Conservation (phyloP, 2,113 vertebrate species). For the Dolichallabes microphthalmus region DNA sequence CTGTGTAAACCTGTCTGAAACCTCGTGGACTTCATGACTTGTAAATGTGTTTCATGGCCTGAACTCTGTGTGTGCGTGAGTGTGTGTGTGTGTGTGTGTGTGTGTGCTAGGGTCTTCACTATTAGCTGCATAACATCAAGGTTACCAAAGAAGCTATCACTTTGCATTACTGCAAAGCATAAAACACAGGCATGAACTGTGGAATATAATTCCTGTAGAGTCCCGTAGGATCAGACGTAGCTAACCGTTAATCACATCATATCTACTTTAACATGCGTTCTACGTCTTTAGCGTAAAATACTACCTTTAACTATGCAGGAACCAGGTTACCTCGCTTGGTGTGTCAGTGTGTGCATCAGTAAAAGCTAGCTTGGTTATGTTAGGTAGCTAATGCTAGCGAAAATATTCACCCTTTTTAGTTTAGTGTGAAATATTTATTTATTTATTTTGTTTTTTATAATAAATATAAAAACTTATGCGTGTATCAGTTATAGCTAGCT, state of each 20-base stretch:
- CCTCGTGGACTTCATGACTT: neutral
- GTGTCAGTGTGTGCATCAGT: too few relatives aligned
- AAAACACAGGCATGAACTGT: neutral
- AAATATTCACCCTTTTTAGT: neutral
- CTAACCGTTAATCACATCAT: too few relatives aligned
- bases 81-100: neutral
- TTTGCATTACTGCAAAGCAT: neutral
- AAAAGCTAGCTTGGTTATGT: neutral
- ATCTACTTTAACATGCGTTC: too few relatives aligned
- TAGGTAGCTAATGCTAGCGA: neutral
- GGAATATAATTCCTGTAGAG: neutral
- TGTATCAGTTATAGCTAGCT: neutral
- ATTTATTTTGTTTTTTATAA: too few relatives aligned
- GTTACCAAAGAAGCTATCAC: neutral
- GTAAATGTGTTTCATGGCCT: neutral
- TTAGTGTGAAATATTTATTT: neutral
- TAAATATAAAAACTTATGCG: too few relatives aligned
- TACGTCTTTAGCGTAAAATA: too few relatives aligned
- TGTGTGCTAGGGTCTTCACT: neutral
- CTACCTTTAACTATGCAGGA: too few relatives aligned
- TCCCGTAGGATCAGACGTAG: too few relatives aligned
- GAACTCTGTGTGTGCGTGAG: neutral
- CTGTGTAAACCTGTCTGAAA: conserved; percentile 4
- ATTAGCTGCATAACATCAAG: neutral
- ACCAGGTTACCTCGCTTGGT: neutral